Conservation (phyloP, 37 sponge, comb jelly and placozoan species). For the Aplysina aerophoba region DNA sequence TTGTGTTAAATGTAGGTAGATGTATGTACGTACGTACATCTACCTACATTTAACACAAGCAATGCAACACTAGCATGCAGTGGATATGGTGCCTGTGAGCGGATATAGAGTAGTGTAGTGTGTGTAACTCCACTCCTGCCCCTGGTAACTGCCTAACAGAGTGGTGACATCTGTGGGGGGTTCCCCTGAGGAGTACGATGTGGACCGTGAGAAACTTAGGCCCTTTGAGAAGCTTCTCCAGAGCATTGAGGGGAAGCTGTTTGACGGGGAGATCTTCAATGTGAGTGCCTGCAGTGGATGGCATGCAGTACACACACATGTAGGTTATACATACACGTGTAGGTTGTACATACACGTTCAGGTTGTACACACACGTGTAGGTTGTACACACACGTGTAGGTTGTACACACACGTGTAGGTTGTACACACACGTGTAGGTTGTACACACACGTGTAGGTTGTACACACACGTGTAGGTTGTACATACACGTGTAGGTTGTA, state of each 20-base stretch:
- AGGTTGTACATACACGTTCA: too few species aligned
- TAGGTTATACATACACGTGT: background rate
- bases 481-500: too few species aligned
- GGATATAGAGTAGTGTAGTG: too few species aligned
- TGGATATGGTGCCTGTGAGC: background rate
- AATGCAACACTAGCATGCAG: background rate
- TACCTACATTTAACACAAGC: background rate
- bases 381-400: too few species aligned
- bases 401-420: too few species aligned
- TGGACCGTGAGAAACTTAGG: conserved; percentile 75
- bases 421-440: too few species aligned
- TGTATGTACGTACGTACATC: background rate
- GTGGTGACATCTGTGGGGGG: conserved; percentile 80
- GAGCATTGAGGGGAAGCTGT: conserved; percentile 85
- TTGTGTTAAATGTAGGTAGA: background rate
- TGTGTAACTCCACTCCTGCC: background rate
- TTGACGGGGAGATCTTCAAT: conserved; percentile 88
- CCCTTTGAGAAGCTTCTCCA: conserved; percentile 90
- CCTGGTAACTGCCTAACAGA: conserved; percentile 28
- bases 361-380: too few species aligned
- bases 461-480: too few species aligned
- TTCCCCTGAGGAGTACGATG: conserved; percentile 79
- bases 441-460: too few species aligned
- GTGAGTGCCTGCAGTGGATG: conserved; percentile 42
- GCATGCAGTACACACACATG: background rate